Evolutionary conservation across 2,797 vertebrate genomes (phyloP).

Genomic region (Liasis olivaceus): DNA sequence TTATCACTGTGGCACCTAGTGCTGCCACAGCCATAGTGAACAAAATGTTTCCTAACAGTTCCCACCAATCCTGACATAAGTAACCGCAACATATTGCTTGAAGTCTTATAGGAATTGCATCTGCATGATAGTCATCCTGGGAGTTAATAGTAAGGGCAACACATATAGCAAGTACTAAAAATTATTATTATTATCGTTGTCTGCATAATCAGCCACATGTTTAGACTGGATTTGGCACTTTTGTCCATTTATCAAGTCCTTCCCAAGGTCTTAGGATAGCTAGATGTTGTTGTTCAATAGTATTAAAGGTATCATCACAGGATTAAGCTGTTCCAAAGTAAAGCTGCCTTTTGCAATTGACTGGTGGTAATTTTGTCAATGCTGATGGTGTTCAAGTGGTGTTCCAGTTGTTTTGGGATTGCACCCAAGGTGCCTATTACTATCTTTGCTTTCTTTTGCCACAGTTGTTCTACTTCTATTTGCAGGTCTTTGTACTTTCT

Average conservation of each 20-base stretch:
- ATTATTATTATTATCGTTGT: neutral
- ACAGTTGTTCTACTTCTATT: neutral
- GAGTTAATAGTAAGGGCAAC: neutral
- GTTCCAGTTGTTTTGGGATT: neutral
- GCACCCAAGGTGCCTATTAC: neutral
- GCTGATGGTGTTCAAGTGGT: neutral
- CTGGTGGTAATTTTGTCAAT: neutral
- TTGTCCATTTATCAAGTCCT: neutral
- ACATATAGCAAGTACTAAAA: neutral
- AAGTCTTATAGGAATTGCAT: neutral
- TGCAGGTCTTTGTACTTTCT: neutral
- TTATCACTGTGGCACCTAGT: neutral
- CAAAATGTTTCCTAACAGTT: neutral
- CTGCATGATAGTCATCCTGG: neutral
- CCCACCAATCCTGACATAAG: neutral
- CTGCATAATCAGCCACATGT: neutral
- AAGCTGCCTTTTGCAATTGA: neutral
- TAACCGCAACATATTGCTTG: neutral
- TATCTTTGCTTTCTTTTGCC: too few species aligned
- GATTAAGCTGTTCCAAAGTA: neutral
- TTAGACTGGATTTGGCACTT: neutral
- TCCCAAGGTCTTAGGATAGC: neutral
- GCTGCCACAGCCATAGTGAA: neutral
- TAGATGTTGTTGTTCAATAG: neutral
- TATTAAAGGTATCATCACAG: neutral